Base-by-base conservation (phyloP, 2,888 invertebrate species). In the Danaus chrysippus region DNA sequence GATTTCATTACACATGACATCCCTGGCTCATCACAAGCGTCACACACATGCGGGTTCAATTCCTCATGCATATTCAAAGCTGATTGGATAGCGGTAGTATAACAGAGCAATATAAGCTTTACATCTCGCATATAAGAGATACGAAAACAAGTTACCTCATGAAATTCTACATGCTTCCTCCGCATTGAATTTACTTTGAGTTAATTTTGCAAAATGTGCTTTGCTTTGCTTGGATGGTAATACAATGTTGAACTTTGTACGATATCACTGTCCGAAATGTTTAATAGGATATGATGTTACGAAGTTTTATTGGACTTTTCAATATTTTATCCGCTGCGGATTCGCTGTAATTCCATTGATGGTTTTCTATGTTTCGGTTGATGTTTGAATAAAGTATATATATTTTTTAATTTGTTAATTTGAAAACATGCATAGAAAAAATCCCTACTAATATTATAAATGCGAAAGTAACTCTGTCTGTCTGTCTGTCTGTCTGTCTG, bases 41-140 rank as follows among this genome's bases (percentile, higher is more conserved):
- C 76, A 76, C 72, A 73, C 73, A 73, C 69, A 73, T 69, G 70
- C 70, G 67, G 73, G 71, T 79, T 77, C 78, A 73, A 78, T 79
- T 78, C 70, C 81, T 83, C 84, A 85, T 85, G 76, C 83, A 85
- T 85, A 85, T 85, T 84, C 83, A 85, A 70, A 74, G 67, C 62
- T 67, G 60, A 68, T 67, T 65, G 70, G 49, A 49, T 49, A 49
- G 17, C 17, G 17, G 10, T 17, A 70, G 69, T 66, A 67, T 66
- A 65, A 66, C 67, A 56, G 66, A 64, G 69, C 62, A 66, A 64
- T 71, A 69, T 59, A 53, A 64, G 46, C 65, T 57, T 59, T 66
- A 65, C 62, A 56, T 44, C 54, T 41, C 49, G 9, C 17, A 11
- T 23, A 52, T 62, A 66, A 58, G 59, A 44, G 10, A 53, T 58